Percentiles rank a stretch among this genome's conserved stretches.
phyloP scores from a whole-genome alignment of 1,140 invertebrate genomes.

The Lysiphlebus fabarum region DNA sequence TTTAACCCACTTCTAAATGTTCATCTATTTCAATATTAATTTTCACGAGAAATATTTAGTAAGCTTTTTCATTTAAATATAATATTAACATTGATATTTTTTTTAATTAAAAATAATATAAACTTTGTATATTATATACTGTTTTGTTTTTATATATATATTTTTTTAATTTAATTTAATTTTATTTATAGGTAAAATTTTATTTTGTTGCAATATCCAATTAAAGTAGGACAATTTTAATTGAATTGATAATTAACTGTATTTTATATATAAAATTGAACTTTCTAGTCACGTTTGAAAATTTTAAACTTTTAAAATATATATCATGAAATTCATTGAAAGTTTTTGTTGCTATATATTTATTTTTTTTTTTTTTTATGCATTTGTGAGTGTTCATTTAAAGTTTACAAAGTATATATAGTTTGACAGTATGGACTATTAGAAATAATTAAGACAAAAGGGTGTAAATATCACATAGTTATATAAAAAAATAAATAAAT shows the following conservation, averaged over 20 bases:
- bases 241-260: constrained; percentile 3
- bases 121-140: not conserved
- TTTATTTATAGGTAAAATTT: not conserved
- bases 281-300: constrained; percentile 9
- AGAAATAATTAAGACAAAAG: not conserved
- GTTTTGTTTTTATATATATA: not conserved
- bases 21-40: constrained; percentile 16
- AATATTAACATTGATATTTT: not conserved
- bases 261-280: constrained; percentile 1
- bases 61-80: not conserved
- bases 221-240: not conserved
- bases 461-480: not conserved
- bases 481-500: no score
- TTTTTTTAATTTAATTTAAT: no score
- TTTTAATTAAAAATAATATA: no score
- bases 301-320: constrained; percentile 12
- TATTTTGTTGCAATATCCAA: not conserved
- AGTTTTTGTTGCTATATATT: no score
- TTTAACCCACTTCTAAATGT: not conserved
- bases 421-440: not conserved
- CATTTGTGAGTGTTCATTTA: no score
- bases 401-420: not conserved
- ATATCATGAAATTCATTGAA: constrained; percentile 1
- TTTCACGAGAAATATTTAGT: constrained; percentile 22
- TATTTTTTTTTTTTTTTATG: no score